Conservation (phyloP, 2,888 invertebrate genomes). For the Seladonia tumulorum region DNA sequence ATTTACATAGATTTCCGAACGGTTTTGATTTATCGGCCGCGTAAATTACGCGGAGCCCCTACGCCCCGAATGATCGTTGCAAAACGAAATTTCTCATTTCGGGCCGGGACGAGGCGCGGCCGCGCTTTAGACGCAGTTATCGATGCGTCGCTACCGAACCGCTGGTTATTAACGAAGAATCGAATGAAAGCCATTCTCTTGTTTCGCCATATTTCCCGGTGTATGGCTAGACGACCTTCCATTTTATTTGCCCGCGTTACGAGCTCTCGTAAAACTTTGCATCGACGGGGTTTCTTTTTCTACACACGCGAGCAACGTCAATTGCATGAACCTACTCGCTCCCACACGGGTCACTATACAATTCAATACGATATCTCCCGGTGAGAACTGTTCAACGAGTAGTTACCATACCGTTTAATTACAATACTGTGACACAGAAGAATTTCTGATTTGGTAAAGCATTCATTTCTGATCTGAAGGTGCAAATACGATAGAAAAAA, state of each 20-base stretch:
- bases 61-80: conserved; percentile 54
- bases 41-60: conserved; percentile 59
- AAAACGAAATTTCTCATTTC: conserved; percentile 49
- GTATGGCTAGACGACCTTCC: not conserved
- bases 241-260: not conserved
- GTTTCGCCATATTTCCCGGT: not conserved
- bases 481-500: too few species aligned
- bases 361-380: too few species aligned
- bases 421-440: too few species aligned
- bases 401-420: too few species aligned
- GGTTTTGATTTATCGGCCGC: conserved; percentile 50
- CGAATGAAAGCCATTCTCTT: not conserved
- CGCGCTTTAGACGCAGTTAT: conserved; percentile 19
- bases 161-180: not conserved
- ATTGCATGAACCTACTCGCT: not conserved
- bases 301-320: not conserved
- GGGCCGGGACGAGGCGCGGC: conserved; percentile 13
- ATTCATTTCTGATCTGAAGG: too few species aligned
- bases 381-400: too few species aligned
- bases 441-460: too few species aligned
- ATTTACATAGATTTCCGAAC: conserved; percentile 60
- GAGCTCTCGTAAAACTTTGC: not conserved
- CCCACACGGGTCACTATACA: too few species aligned
- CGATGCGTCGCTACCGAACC: conserved; percentile 48
- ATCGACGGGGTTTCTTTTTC: not conserved